phyloP scores from a whole-genome alignment of 1,140 invertebrate genomes.

The Panagrolaimus sp. region DNA sequence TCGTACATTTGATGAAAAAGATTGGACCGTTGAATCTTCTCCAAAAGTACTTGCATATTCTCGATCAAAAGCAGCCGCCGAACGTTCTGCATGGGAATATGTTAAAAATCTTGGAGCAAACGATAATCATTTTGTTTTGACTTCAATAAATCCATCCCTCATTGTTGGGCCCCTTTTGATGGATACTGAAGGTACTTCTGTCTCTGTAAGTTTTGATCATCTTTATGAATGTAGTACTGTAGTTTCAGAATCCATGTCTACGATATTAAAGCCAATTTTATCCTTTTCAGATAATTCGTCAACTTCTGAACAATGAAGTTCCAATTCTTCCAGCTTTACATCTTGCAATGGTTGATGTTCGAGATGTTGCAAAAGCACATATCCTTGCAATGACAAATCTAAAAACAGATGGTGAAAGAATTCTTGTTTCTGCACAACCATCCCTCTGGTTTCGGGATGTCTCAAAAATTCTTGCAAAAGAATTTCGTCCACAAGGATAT shows the following conservation, averaged over 20 bases:
- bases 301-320: constrained; percentile 61
- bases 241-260: constrained; percentile 4
- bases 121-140: constrained; percentile 63
- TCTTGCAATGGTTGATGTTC: constrained; percentile 64
- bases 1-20: constrained; percentile 63
- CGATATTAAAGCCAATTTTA: not conserved
- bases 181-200: constrained; percentile 60
- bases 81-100: constrained; percentile 66
- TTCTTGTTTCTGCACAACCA: constrained; percentile 58
- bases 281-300: constrained; percentile 58
- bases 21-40: constrained; percentile 62
- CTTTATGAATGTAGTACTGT: constrained; percentile 21
- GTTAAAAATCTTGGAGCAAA: constrained; percentile 36
- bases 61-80: constrained; percentile 65
- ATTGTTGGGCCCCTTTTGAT: constrained; percentile 63
- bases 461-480: constrained; percentile 59
- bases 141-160: constrained; percentile 64
- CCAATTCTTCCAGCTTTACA: constrained; percentile 63
- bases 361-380: constrained; percentile 66
- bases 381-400: constrained; percentile 63
- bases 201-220: constrained; percentile 60
- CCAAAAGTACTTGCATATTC: constrained; percentile 60
- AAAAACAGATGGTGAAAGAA: constrained; percentile 63
- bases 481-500: constrained; percentile 60
- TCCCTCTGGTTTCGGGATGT: constrained; percentile 62